phyloP scores from a whole-genome alignment of 2,888 invertebrate genomes.

The Hesperia comma region DNA sequence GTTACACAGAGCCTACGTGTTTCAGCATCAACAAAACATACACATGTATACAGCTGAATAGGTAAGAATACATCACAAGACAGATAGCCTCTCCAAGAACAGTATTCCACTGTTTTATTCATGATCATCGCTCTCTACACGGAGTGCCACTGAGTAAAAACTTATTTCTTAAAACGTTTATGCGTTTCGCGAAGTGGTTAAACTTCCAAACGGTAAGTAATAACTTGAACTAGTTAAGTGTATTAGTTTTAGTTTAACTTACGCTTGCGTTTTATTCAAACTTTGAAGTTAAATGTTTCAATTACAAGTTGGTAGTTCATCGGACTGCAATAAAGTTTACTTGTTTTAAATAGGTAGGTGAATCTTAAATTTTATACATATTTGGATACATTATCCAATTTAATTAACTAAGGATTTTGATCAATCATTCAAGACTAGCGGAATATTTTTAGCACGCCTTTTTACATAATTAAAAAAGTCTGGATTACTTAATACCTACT shows the following conservation, averaged over 20 bases:
- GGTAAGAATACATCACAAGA: slow-evolving; percentile 37
- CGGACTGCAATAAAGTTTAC: slow-evolving; percentile 1
- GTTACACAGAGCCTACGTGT: background rate
- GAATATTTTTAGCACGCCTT: no score
- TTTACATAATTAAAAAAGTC: no score
- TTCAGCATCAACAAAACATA: slow-evolving; percentile 4
- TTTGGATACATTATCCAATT: no score
- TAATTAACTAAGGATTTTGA: no score
- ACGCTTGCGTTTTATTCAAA: slow-evolving; percentile 6
- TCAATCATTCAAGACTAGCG: no score
- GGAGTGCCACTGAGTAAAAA: slow-evolving; percentile 48
- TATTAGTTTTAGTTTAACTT: slow-evolving; percentile 16
- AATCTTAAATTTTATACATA: background rate
- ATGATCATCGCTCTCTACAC: slow-evolving; percentile 47
- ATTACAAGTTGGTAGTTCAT: slow-evolving; percentile 10
- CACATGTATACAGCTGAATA: background rate
- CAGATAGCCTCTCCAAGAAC: slow-evolving; percentile 44
- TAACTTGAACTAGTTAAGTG: slow-evolving; percentile 17
- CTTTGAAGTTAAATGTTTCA: background rate
- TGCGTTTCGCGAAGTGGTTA: slow-evolving; percentile 47
- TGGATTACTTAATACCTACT: no score
- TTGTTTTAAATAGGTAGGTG: background rate
- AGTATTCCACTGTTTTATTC: slow-evolving; percentile 51
- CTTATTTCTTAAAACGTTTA: slow-evolving; percentile 62
- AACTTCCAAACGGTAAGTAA: slow-evolving; percentile 30